Conservation (phyloP, 2,888 invertebrate genomes). For the Sinelater perroti region DNA sequence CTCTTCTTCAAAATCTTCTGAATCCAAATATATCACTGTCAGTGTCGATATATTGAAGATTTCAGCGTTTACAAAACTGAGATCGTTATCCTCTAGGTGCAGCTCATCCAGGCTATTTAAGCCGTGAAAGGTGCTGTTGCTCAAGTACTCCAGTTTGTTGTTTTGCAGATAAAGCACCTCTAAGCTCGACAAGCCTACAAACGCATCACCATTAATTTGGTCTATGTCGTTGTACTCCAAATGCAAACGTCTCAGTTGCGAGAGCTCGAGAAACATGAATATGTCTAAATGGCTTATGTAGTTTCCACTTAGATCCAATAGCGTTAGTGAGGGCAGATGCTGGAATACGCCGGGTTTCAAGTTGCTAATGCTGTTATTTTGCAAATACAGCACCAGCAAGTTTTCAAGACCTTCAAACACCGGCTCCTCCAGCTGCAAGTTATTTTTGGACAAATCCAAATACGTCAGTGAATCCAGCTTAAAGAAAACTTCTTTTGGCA, state of each 20-base stretch:
- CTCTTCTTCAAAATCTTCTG: background rate
- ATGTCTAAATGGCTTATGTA: conserved; percentile 8
- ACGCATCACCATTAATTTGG: conserved; percentile 1
- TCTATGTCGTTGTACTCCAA: conserved; percentile 22
- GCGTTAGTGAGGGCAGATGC: conserved; percentile 11
- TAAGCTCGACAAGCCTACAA: background rate
- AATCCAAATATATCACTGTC: background rate
- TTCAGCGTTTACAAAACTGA: background rate
- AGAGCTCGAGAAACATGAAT: conserved; percentile 10
- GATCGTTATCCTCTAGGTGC: conserved; percentile 11
- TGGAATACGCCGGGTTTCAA: conserved; percentile 10
- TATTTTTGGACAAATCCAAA: conserved; percentile 28
- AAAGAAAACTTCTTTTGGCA: conserved; percentile 21
- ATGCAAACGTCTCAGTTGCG: conserved; percentile 25
- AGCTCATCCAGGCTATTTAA: background rate
- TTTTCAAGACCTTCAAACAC: conserved; percentile 21
- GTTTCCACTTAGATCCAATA: conserved; percentile 21
- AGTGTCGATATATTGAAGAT: conserved; percentile 8
- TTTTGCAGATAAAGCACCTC: conserved; percentile 26
- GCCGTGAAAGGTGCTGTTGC: background rate
- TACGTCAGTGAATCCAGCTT: conserved; percentile 8
- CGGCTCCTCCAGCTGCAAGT: conserved; percentile 1
- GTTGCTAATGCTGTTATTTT: conserved; percentile 16
- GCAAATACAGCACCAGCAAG: conserved; percentile 26
- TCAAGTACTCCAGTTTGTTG: conserved; percentile 17